Evolutionary conservation across 2,113 vertebrate genomes (phyloP).

Genomic region (Mandrillus leucophaeus): DNA sequence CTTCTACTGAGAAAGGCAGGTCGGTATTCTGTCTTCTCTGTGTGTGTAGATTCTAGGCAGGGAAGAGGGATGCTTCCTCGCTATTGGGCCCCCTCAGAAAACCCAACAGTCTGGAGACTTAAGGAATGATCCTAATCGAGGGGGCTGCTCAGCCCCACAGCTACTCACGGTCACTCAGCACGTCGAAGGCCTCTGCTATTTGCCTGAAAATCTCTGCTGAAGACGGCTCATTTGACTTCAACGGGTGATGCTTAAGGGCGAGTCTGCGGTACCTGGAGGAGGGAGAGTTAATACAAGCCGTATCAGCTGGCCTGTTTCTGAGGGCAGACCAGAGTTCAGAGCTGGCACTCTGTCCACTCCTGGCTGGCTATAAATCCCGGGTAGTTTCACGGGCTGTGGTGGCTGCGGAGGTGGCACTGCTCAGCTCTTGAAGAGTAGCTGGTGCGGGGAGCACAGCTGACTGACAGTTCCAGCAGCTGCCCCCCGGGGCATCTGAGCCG

Average conservation of each 20-base stretch:
- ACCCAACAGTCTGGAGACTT: background rate
- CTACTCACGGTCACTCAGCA: constrained; percentile 94
- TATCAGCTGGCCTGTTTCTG: background rate
- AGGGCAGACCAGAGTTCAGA: background rate
- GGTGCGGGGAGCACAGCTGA: rapidly evolving
- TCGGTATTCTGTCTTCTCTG: background rate
- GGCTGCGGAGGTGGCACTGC: background rate
- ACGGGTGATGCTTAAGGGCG: constrained; percentile 90
- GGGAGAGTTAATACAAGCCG: background rate
- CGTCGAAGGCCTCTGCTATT: constrained; percentile 94
- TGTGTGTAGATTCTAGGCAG: background rate
- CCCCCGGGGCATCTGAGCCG: background rate
- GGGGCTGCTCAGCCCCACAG: background rate
- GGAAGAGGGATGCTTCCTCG: background rate
- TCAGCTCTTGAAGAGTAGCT: background rate
- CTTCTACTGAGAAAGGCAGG: background rate
- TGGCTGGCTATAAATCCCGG: background rate
- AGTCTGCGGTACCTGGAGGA: constrained; percentile 89
- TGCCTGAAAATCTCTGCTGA: constrained; percentile 85
- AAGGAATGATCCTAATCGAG: background rate
- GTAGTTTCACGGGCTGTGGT: background rate
- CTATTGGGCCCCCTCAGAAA: background rate
- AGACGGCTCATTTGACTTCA: constrained; percentile 81
- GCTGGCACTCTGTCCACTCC: background rate
- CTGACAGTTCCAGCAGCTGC: background rate